Conservation (phyloP, 2,113 vertebrate species). For the Zeus faber region DNA sequence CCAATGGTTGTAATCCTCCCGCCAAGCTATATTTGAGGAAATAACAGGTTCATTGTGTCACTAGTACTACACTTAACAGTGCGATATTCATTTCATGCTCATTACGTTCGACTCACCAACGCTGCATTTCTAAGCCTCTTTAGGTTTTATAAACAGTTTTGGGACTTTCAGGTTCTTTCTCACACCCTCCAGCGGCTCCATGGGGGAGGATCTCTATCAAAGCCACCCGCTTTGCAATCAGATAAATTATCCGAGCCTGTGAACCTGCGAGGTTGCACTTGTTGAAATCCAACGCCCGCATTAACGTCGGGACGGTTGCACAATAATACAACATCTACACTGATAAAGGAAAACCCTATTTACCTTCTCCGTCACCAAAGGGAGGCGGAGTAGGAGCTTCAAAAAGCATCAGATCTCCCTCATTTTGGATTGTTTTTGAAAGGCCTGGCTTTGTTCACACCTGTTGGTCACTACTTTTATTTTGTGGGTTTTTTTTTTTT, state of each 20-base stretch:
- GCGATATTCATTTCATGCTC: background rate
- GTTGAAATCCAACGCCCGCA: slow-evolving; percentile 46
- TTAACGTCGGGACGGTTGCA: slow-evolving; percentile 57
- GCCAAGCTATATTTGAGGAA: background rate
- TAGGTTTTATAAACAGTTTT: slow-evolving; percentile 29
- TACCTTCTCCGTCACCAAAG: slow-evolving; percentile 43
- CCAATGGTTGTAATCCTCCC: too few species aligned
- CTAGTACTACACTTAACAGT: background rate
- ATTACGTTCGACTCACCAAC: slow-evolving; percentile 7
- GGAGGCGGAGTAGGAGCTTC: slow-evolving; percentile 37
- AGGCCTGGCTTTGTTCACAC: slow-evolving; percentile 59
- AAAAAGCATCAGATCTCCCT: slow-evolving; percentile 35
- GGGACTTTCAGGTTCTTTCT: slow-evolving; percentile 33
- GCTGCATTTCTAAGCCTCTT: too few species aligned
- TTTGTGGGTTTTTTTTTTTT: slow-evolving; percentile 58
- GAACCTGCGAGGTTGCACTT: slow-evolving; percentile 60
- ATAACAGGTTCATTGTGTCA: background rate
- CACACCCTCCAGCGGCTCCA: slow-evolving; percentile 44
- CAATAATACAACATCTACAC: slow-evolving; percentile 64
- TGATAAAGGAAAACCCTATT: slow-evolving; percentile 56
- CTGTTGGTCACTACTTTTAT: slow-evolving; percentile 59
- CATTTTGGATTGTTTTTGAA: slow-evolving; percentile 59
- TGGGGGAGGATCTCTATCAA: slow-evolving; percentile 33
- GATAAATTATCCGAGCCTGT: slow-evolving; percentile 51
- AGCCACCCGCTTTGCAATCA: slow-evolving; percentile 42